These are phyloP conservation scores for Synergus laeviventris DNA, from an alignment of 2,888 invertebrate species.

Conservation along the genomic window DNA sequence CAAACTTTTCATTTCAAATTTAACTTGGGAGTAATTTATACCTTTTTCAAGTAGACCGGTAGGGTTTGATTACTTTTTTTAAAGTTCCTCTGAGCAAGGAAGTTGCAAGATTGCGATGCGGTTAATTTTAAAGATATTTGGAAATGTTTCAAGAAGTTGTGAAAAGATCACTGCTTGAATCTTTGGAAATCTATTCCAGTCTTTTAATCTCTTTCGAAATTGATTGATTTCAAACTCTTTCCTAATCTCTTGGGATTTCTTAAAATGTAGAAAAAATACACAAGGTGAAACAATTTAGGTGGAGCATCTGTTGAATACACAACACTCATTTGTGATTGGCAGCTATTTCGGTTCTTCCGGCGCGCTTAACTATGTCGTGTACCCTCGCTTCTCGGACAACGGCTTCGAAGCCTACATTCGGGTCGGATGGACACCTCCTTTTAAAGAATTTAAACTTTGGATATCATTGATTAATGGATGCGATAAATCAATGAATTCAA, in stretches of 20 bases:
- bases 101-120: too few species aligned
- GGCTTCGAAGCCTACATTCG: constrained; percentile 52
- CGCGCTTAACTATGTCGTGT: constrained; percentile 56
- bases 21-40: not conserved
- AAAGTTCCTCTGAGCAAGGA: not conserved
- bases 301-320: constrained; percentile 38
- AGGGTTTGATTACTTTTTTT: not conserved
- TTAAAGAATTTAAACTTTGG: not conserved
- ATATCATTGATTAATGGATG: too few species aligned
- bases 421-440: not conserved
- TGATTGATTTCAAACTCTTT: too few species aligned
- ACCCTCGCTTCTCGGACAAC: constrained; percentile 49
- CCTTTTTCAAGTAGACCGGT: not conserved
- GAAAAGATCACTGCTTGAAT: too few species aligned
- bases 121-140: too few species aligned
- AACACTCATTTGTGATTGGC: constrained; percentile 48
- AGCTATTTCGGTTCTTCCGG: constrained; percentile 56
- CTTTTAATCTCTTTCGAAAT: too few species aligned
- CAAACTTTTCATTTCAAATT: not conserved
- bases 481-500: too few species aligned
- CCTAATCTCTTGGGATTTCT: too few species aligned
- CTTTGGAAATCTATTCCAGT: too few species aligned
- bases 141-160: too few species aligned
- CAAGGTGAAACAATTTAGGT: not conserved
- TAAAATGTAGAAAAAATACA: not conserved